These are phyloP conservation scores for Melanogrammus aeglefinus DNA, from an alignment of 2,797 vertebrate species.

Conservation along the genomic window DNA sequence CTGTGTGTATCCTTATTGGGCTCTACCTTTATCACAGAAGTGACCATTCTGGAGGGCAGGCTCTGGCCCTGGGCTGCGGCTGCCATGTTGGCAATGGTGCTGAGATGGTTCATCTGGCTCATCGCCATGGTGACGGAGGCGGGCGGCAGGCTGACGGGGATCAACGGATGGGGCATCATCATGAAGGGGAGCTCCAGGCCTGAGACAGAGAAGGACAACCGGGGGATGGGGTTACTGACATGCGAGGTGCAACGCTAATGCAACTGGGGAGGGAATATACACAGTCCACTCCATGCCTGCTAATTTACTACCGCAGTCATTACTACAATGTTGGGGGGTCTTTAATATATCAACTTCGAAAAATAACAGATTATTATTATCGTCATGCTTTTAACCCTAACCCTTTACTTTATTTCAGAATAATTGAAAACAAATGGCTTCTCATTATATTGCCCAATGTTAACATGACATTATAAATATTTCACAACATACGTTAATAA, in stretches of 20 bases:
- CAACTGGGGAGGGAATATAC: not conserved
- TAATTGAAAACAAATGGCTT: constrained; percentile 56
- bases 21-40: constrained; percentile 98
- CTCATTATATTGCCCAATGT: constrained; percentile 54
- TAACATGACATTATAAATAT: constrained; percentile 72
- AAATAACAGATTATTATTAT: constrained; percentile 55
- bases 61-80: constrained; percentile 97
- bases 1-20: constrained; percentile 32
- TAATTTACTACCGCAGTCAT: constrained; percentile 47
- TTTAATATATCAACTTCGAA: constrained; percentile 46
- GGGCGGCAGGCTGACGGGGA: constrained; percentile 98
- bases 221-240: too few relatives aligned
- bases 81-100: constrained; percentile 98
- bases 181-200: constrained; percentile 99
- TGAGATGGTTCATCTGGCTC: constrained; percentile 99
- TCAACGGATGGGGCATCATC: constrained; percentile 99
- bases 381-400: constrained; percentile 28
- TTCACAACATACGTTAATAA: constrained; percentile 73
- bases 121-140: constrained; percentile 99
- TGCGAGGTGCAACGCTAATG: too few relatives aligned
- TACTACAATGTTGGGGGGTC: constrained; percentile 46
- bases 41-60: constrained; percentile 94
- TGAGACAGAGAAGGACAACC: constrained; percentile 43
- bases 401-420: constrained; percentile 44
- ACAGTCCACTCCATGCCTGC: constrained; percentile 28